Base-by-base conservation (phyloP, 2,797 vertebrate genomes). In the Acanthopagrus latus region DNA sequence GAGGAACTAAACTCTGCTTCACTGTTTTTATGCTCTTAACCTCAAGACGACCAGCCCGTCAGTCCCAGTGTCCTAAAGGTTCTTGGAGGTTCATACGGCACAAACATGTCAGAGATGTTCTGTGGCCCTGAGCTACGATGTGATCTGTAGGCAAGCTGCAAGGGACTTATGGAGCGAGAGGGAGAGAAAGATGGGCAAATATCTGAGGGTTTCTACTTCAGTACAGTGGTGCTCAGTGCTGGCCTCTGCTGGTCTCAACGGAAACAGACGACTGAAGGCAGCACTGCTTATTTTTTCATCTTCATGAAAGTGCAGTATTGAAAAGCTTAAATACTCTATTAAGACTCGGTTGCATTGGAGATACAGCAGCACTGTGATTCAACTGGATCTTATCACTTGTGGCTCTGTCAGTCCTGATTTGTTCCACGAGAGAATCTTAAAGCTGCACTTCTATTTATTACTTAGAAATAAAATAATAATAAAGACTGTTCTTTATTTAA, bases 241-340 rank as follows among this genome's bases (percentile, higher is more conserved):
- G 63, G 5, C 54, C 64, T 74, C 76, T 59, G 64, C 50, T 86
- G 75, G 56, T 67, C 16, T 29, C 2, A 9, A 5, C 18, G 50
- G 51, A 44, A 58, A 52, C 38, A 77, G 41, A 20, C 38, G n/a
- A 33, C 43, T 44, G 23, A 50, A 4, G 11, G 54, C 38, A 44
- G 47, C 7, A 3, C 13, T 27, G 21, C 27, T 62, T 60, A n/a
- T 0, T 16, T 60, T 55, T 27, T 6, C 16, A 6, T 46, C 44
- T 58, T 44, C 11, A 21, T 64, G 56, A 20, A 27, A 54, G 16
- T 14, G 7, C 3, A 60, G 17, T 48, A 47, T 4, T 72, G 23
- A 58, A 59, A 52, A 0, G 0, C 27, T 64, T 7, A 23, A 21
- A 23, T 4, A 46, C 2, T 48, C 1, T 12, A 23, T 25, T 9